Conservation (phyloP, 2,797 vertebrate species). For the Tapera naevia region DNA sequence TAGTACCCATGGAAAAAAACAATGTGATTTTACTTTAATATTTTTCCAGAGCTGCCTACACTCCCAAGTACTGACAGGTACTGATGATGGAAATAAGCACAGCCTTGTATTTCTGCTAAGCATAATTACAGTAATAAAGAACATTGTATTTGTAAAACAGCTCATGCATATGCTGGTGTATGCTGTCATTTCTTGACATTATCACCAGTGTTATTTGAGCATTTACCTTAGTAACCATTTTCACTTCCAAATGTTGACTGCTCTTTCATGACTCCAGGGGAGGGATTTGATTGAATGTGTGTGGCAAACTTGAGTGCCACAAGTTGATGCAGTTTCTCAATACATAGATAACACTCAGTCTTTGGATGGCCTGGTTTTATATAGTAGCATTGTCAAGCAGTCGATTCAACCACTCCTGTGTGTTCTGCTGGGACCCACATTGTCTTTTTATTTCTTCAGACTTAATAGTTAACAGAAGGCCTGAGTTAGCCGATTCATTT, state of each 20-base stretch:
- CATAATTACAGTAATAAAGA: background rate
- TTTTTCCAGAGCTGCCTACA: background rate
- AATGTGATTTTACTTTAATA: background rate
- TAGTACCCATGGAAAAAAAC: background rate
- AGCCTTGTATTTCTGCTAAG: slow-evolving; percentile 5
- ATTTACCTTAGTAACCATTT: background rate
- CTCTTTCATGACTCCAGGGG: background rate
- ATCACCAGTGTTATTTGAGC: background rate
- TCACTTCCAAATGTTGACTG: background rate
- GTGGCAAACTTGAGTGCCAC: background rate
- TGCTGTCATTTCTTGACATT: background rate
- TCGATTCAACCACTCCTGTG: background rate
- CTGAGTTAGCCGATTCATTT: background rate
- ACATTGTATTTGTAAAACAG: background rate
- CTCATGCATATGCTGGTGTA: background rate
- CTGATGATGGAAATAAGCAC: background rate
- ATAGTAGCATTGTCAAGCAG: background rate
- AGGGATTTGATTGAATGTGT: background rate
- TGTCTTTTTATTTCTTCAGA: background rate
- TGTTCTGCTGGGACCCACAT: background rate
- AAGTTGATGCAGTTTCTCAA: background rate
- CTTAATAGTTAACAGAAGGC: background rate
- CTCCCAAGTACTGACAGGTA: background rate
- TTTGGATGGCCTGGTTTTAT: background rate
- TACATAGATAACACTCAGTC: background rate